Evolutionary conservation across 2,113 vertebrate genomes (phyloP).

Genomic region (Ellobius talpinus): DNA sequence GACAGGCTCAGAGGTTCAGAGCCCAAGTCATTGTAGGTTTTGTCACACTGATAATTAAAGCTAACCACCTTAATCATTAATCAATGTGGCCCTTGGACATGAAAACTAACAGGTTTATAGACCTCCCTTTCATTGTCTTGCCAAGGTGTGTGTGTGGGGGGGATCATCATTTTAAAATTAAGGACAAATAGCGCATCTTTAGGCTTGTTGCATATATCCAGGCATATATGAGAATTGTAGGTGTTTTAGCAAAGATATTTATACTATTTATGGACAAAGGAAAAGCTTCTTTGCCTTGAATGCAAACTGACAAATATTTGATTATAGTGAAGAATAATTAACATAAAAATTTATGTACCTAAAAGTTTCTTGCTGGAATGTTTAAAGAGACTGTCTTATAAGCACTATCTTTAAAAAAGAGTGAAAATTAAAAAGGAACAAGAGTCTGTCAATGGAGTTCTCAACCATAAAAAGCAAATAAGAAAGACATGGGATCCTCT

Average conservation of each 20-base stretch:
- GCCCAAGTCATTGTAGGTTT: neutral
- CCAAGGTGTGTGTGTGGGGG: neutral
- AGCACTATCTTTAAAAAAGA: neutral
- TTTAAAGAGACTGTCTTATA: neutral
- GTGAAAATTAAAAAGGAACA: neutral
- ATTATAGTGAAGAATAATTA: neutral
- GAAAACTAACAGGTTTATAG: neutral
- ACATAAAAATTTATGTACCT: neutral
- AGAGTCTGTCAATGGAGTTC: neutral
- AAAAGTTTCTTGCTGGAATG: neutral
- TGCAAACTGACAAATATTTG: neutral
- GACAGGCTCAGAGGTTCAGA: neutral
- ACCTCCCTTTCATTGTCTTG: neutral
- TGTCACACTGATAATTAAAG: neutral
- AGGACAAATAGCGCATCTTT: neutral
- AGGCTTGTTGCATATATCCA: neutral
- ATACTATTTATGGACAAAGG: neutral
- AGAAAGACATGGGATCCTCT: neutral
- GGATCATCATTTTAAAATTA: neutral
- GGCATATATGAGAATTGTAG: neutral
- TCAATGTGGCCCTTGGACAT: neutral
- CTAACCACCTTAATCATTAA: neutral
- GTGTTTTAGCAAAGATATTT: neutral
- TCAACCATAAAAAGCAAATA: conserved; percentile 7
- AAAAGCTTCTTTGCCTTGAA: neutral